A percentile compares a stretch with the other conserved stretches of the same genome.
These are phyloP conservation scores for Eilema depressum DNA, from an alignment of 2,888 invertebrate species.

Conservation along the genomic window DNA sequence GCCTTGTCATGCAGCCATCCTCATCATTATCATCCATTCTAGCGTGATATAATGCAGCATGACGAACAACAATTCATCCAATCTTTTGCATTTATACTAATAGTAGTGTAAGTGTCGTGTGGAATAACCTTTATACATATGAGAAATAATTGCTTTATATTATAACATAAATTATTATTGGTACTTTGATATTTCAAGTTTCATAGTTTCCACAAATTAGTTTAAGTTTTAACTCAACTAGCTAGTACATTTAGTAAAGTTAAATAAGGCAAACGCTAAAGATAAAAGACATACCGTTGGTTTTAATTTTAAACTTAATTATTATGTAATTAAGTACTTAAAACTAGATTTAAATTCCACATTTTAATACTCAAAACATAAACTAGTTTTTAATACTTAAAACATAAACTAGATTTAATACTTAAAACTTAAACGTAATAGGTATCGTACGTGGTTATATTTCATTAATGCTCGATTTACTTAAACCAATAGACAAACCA, in stretches of 20 bases:
- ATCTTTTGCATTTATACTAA: not conserved
- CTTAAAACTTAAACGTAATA: too few species aligned
- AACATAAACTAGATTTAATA: too few species aligned
- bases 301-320: too few species aligned
- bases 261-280: not conserved
- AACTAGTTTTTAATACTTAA: too few species aligned
- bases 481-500: too few species aligned
- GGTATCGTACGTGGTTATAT: too few species aligned
- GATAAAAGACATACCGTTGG: not conserved
- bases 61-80: not conserved
- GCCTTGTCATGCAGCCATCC: not conserved
- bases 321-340: too few species aligned
- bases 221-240: conserved; percentile 19
- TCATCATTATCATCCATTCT: too few species aligned
- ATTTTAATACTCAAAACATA: too few species aligned
- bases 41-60: too few species aligned
- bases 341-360: too few species aligned
- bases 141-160: conserved; percentile 6
- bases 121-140: not conserved
- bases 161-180: not conserved
- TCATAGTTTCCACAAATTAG: not conserved
- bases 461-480: too few species aligned
- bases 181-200: conserved; percentile 8
- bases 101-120: not conserved
- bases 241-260: conserved; percentile 8